phyloP scores from a whole-genome alignment of 1,140 invertebrate genomes.

The Glomeris maerens region DNA sequence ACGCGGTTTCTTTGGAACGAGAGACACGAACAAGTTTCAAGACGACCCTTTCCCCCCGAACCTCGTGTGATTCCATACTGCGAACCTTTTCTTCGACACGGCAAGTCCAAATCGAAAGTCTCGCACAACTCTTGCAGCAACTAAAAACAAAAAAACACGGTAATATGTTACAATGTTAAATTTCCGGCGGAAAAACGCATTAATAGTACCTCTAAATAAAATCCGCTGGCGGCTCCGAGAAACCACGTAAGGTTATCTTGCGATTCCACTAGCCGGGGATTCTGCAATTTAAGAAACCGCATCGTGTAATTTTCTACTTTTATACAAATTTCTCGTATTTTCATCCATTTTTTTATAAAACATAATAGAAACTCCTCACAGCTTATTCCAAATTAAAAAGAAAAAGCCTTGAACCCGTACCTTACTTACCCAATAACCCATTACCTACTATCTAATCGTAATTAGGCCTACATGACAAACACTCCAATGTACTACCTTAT shows the following conservation, averaged over 20 bases:
- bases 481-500: too few relatives aligned
- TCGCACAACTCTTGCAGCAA: conserved; percentile 66
- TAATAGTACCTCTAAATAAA: conserved; percentile 46
- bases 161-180: not conserved
- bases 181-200: conserved; percentile 5
- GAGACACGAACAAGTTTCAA: not conserved
- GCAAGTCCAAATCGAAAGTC: conserved; percentile 61
- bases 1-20: not conserved
- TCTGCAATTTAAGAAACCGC: conserved; percentile 36
- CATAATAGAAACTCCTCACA: too few relatives aligned
- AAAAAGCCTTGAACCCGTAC: too few relatives aligned
- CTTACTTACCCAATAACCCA: too few relatives aligned
- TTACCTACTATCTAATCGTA: too few relatives aligned
- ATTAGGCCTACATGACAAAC: too few relatives aligned
- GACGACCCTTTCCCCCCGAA: not conserved
- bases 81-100: conserved; percentile 45
- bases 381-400: too few relatives aligned
- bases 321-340: conserved; percentile 3
- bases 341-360: too few relatives aligned
- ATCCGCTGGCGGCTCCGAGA: conserved; percentile 66
- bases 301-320: not conserved
- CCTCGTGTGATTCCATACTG: conserved; percentile 35
- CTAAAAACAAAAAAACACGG: conserved; percentile 28
- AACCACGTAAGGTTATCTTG: conserved; percentile 61
- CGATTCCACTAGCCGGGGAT: conserved; percentile 50